Evolutionary conservation across 1,140 invertebrate genomes (phyloP), one percentile per base, ranked within the genome.

Genomic region (Chlorops oryzae): DNA sequence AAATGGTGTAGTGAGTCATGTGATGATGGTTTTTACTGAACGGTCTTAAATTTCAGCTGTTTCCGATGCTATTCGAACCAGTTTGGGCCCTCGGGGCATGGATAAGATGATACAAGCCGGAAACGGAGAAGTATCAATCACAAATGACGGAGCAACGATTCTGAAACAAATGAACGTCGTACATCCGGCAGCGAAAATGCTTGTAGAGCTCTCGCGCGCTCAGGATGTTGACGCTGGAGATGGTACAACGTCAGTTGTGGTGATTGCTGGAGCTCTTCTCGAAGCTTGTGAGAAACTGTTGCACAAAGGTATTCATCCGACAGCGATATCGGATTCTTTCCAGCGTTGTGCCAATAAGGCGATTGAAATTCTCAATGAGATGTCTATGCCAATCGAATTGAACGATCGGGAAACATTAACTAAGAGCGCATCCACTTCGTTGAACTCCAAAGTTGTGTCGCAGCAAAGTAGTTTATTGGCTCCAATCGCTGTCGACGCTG

Each of bases 61-160:
- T 44, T 89, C 93, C 55, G 92, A 98, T 93, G 96, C 96, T 18
- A 92, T 99, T 61, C 83, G 96, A 52, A 99, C 97, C 15, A 98
- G 94, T 78, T 78, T 99, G 63, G 97, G 97, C 15, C 97, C 97
- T 22, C 80, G 91, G 59, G 97, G 97, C 57, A 99, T 99, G 97
- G 97, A 99, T 70, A 99, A 99, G 83, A 99, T 99, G 96, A 99
- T 99, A 59, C 96, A 99, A 81, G 80, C 91, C 40, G 81, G 82
- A 13, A 96, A 96, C 79, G 96, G 96, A 9, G 95, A 98, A 81
- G 97, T 99, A 1, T 99, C 95, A 9, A 99, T 99, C 50, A 99
- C 96, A 39, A 99, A 99, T 80, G 97, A 99, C 82, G 97, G 97
- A 53, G 97, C 97, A 22, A 99, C 97, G 22, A 99, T 99, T 76